These are phyloP conservation scores for Gambusia affinis DNA, from an alignment of 2,113 vertebrate species.

Conservation along the genomic window DNA sequence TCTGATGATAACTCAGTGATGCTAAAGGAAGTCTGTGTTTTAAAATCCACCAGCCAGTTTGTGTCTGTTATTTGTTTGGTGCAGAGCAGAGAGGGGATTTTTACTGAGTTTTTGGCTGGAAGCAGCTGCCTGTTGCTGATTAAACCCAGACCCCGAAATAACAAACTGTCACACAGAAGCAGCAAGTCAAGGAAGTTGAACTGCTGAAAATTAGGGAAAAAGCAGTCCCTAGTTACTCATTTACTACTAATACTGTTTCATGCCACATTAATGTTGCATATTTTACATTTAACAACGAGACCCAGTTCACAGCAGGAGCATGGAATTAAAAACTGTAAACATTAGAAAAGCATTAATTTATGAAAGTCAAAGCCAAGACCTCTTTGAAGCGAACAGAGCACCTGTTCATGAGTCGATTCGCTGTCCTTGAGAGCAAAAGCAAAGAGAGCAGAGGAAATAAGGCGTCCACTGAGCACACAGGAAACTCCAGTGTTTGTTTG, in stretches of 20 bases:
- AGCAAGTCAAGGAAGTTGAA: background rate
- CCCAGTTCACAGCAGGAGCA: background rate
- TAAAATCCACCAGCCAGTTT: background rate
- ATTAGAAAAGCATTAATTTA: background rate
- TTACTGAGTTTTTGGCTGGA: background rate
- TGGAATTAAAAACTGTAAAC: background rate
- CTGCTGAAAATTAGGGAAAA: background rate
- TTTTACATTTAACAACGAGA: background rate
- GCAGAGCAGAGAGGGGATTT: too few relatives aligned
- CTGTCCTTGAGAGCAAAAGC: constrained; percentile 2
- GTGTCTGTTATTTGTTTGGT: background rate
- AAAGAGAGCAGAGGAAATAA: constrained; percentile 18
- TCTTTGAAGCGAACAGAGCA: constrained; percentile 11
- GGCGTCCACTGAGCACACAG: constrained; percentile 26
- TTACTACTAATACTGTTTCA: background rate
- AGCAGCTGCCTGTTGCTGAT: background rate
- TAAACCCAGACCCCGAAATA: background rate
- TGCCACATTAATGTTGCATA: background rate
- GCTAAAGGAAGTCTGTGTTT: background rate
- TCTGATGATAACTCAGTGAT: background rate
- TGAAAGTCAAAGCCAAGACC: background rate
- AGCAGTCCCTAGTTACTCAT: too few relatives aligned
- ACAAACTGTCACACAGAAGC: background rate
- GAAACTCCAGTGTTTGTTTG: constrained; percentile 43
- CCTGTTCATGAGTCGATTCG: constrained; percentile 20